Base-by-base conservation (phyloP, 2,888 invertebrate species). In the Tinea pellionella region DNA sequence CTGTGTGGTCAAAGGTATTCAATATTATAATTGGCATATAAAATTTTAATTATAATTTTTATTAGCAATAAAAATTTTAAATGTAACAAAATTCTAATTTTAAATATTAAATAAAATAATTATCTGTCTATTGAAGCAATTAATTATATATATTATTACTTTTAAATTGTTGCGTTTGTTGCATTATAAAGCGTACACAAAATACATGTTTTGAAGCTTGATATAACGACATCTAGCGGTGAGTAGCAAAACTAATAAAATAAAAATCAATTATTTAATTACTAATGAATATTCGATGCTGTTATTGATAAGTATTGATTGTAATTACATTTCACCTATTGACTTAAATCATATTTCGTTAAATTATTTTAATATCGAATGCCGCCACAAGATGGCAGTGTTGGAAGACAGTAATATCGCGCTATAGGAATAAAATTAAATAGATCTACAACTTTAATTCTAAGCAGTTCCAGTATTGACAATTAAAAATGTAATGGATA, bases 171-270 rank as follows among this genome's bases (percentile, higher is more conserved):
- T 12, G 11, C 37, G 9, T 12, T 37, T 37, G 37, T 37, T 6
- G 37, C 9, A 12, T 37, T 6, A 37, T 37, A 6, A 37, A 37
- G n/a, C 37, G n/a, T 1, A 37, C 24, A 24, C 9, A 37, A 37
- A 37, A 37, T 12, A 37, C 9, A 37, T 37, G 9, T 37, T 37
- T 7, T 30, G 30, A 30, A 9, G 4, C 30, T 42, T 42, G n/a
- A n/a, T n/a, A n/a, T n/a, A 42, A 3, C 67, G 83, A 77, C 83
- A 83, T 80, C 85, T 85, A 72, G 69, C 65, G 74, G 57, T 62
- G 78, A 81, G 80, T 85, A 82, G 86, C 75, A 29, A 41, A 67
- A 78, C 65, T 64, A 3, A 51, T 19, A 59, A 24, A 16, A 16
- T 4, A 47, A 32, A 57, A 32, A 32, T 57, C 57, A 13, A 57